Evolutionary conservation across 2,113 vertebrate species (phyloP).

Genomic region (Orycteropus afer): DNA sequence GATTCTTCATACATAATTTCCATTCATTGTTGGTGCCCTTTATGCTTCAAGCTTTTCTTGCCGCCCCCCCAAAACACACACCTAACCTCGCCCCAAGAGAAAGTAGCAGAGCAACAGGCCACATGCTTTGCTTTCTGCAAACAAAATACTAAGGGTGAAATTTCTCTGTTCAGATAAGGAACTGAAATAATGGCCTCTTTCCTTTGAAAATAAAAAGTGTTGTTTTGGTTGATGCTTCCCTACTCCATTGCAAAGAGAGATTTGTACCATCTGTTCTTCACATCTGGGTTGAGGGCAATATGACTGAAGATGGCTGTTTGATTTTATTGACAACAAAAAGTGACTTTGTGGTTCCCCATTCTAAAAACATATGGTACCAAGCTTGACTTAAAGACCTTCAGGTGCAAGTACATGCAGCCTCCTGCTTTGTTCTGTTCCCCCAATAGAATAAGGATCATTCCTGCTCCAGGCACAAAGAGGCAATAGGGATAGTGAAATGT

Average conservation of each 20-base stretch:
- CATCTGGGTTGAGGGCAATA: background rate
- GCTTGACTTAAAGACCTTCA: background rate
- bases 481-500: background rate
- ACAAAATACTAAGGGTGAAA: slow-evolving; percentile 32
- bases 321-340: background rate
- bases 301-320: background rate
- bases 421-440: background rate
- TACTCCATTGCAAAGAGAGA: background rate
- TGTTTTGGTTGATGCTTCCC: background rate
- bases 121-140: background rate
- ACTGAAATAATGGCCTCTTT: slow-evolving; percentile 6
- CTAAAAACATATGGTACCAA: slow-evolving; percentile 5
- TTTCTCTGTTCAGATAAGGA: background rate
- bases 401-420: background rate
- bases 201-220: slow-evolving; percentile 16
- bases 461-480: background rate
- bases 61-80: no score
- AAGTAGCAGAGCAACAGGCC: background rate
- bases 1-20: background rate
- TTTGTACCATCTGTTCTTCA: slow-evolving; percentile 35
- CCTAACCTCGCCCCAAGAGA: no score
- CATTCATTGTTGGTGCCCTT: background rate
- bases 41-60: background rate
- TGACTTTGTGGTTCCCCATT: background rate
- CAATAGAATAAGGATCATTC: background rate